Percentiles rank a stretch among this genome's conserved stretches.
phyloP scores from a whole-genome alignment of 1,140 invertebrate genomes.

The Penaeus chinensis region DNA sequence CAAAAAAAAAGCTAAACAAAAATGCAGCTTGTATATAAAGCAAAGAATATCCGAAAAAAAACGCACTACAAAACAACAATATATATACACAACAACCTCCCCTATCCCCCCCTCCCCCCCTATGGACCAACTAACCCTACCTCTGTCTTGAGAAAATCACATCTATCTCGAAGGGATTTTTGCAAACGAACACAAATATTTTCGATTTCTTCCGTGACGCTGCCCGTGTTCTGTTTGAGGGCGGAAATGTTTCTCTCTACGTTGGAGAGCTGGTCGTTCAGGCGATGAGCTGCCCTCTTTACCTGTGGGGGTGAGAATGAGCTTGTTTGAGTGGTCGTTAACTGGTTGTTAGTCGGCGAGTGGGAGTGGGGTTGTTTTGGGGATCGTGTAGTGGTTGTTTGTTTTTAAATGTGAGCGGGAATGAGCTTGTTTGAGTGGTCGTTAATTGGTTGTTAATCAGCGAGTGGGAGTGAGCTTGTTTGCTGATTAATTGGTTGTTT shows the following conservation, averaged over 20 bases:
- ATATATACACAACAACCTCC: not conserved
- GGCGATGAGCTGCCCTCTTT: conserved; percentile 80
- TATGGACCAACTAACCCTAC: conserved; percentile 67
- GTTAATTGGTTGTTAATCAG: too few relatives aligned
- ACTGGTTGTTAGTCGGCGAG: too few relatives aligned
- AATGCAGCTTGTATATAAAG: too few relatives aligned
- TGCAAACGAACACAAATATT: conserved; percentile 89
- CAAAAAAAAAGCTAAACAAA: too few relatives aligned
- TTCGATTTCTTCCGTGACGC: conserved; percentile 91
- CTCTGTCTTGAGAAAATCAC: conserved; percentile 87
- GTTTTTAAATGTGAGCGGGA: too few relatives aligned
- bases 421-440: too few relatives aligned
- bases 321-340: conserved; percentile 68
- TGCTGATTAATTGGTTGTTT: too few relatives aligned
- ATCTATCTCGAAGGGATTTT: conserved; percentile 92
- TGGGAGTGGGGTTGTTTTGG: too few relatives aligned
- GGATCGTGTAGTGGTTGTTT: too few relatives aligned
- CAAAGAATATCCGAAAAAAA: too few relatives aligned
- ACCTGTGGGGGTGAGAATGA: conserved; percentile 70
- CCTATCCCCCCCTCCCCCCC: too few relatives aligned
- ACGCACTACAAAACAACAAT: not conserved
- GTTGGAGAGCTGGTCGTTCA: conserved; percentile 84
- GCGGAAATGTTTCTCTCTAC: conserved; percentile 87
- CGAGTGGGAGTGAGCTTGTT: too few relatives aligned
- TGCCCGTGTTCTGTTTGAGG: conserved; percentile 85